These are phyloP conservation scores for Aplysina aerophoba DNA, from an alignment of 37 sponge, comb jelly and placozoan species.

Conservation along the genomic window DNA sequence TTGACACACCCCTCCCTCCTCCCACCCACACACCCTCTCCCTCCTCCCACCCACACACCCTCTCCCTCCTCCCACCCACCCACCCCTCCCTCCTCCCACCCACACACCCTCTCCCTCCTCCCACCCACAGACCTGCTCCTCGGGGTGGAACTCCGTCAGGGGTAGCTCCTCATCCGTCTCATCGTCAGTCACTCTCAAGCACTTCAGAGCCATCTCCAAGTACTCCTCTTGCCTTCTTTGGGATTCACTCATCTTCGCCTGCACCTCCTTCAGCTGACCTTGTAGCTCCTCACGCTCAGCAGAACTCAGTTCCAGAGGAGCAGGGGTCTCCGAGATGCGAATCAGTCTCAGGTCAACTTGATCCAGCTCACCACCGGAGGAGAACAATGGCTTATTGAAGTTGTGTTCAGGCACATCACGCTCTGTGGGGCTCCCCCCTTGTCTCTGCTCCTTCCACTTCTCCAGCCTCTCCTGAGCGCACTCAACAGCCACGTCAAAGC, in stretches of 20 bases:
- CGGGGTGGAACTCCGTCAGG: constrained; percentile 11
- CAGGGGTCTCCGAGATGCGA: not conserved
- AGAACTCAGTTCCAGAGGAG: constrained; percentile 21
- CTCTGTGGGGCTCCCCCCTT: not conserved
- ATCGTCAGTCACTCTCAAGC: not conserved
- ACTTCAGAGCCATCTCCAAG: constrained; percentile 23
- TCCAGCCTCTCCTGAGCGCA: constrained; percentile 36
- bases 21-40: not conserved
- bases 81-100: not conserved
- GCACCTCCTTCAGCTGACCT: constrained; percentile 20
- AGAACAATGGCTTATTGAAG: not conserved
- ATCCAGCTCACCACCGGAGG: not conserved
- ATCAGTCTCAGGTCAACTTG: constrained; percentile 30
- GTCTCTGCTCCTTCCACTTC: constrained; percentile 3
- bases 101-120: not conserved
- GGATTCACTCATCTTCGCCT: constrained; percentile 19
- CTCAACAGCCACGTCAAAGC: constrained; percentile 16
- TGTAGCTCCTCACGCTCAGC: constrained; percentile 8
- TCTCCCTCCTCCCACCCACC: not conserved
- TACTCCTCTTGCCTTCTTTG: not conserved
- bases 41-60: not conserved
- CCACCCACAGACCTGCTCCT: constrained; percentile 2
- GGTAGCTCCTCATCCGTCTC: constrained; percentile 23
- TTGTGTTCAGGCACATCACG: not conserved
- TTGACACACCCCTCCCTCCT: not conserved